Base-by-base conservation (phyloP, 2,888 invertebrate species). In the Callinectes sapidus region DNA sequence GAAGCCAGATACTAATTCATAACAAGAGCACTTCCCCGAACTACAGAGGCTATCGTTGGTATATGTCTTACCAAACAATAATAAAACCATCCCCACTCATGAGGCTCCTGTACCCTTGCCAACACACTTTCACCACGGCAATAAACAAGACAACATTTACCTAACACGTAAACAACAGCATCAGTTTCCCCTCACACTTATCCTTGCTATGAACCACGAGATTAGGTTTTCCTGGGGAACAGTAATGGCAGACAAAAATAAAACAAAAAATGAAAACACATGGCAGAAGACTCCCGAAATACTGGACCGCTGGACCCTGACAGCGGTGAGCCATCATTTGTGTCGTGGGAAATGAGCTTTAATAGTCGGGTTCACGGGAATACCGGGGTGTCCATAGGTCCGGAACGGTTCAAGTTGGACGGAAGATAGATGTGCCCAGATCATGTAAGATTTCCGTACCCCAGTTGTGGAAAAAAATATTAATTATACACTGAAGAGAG, bases 401-500 rank as follows among this genome's bases (percentile, higher is more conserved):
- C 87, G 66, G 71, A 91, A 91, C 81, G 81, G 81, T 88, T 54
- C 55, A 85, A 81, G 89, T 71, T 87, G 35, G 54, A 54, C 77
- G 54, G 87, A 35, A 92, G 91, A 92, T 85, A 71, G 61, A 92
- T 92, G 91, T 32, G 35, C 2, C 54, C 81, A 89, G 91, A 92
- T 92, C 89, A 92, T 88, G 89, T 92, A 92, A 92, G 91, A 92
- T 92, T 92, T 92, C 89, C 91, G 89, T 88, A 55, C 91, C 91
- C 91, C 81, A 89, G 91, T 92, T 92, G 91, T 61, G 86, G 90
- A 66, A 39, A 42, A 55, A 54, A 86, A 91, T 89, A 81, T 89
- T 92, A 92, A 92, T 92, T 92, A 92, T 92, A 89, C 89, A 92
- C 89, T 92, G 91, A 92, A 88, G 91, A 92, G 91, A 89, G 48